Conservation (phyloP, 2,888 invertebrate species). For the Drosophila formosana region DNA sequence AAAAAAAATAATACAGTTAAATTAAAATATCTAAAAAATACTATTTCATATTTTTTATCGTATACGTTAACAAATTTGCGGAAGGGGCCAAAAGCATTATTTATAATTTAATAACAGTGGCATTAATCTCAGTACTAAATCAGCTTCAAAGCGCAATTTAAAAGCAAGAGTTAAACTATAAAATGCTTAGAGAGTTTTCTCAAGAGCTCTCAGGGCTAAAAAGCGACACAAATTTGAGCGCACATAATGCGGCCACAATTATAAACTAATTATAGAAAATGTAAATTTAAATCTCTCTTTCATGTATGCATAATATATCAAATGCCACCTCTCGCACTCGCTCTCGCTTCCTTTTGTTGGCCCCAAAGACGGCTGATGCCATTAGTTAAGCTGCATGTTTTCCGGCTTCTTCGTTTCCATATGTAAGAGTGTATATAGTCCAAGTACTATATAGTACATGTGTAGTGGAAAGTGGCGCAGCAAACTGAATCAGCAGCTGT, state of each 20-base stretch:
- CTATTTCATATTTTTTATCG: too few relatives aligned
- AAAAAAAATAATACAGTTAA: too few relatives aligned
- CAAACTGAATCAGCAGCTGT: constrained; percentile 2
- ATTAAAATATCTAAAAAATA: too few relatives aligned
- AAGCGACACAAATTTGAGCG: not conserved
- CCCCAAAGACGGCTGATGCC: constrained; percentile 1
- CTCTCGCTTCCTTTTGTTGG: not conserved
- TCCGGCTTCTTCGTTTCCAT: constrained; percentile 2
- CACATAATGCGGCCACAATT: constrained; percentile 5
- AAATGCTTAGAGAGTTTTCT: too few relatives aligned
- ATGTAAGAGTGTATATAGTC: not conserved
- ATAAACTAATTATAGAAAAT: constrained; percentile 23
- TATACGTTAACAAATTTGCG: too few relatives aligned
- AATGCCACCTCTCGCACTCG: not conserved
- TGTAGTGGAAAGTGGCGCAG: constrained; percentile 25
- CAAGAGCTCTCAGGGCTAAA: not conserved
- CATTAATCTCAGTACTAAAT: too few relatives aligned
- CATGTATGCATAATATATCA: constrained; percentile 15
- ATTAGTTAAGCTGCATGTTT: constrained; percentile 14
- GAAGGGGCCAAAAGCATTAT: too few relatives aligned
- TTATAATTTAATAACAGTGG: too few relatives aligned
- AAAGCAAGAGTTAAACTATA: too few relatives aligned
- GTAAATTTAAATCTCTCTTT: constrained; percentile 14
- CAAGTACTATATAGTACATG: not conserved
- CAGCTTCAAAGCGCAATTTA: too few relatives aligned